Evolutionary conservation across 2,113 vertebrate genomes (phyloP), one percentile per base, ranked within the genome.

Genomic region (Kryptolebias marmoratus): DNA sequence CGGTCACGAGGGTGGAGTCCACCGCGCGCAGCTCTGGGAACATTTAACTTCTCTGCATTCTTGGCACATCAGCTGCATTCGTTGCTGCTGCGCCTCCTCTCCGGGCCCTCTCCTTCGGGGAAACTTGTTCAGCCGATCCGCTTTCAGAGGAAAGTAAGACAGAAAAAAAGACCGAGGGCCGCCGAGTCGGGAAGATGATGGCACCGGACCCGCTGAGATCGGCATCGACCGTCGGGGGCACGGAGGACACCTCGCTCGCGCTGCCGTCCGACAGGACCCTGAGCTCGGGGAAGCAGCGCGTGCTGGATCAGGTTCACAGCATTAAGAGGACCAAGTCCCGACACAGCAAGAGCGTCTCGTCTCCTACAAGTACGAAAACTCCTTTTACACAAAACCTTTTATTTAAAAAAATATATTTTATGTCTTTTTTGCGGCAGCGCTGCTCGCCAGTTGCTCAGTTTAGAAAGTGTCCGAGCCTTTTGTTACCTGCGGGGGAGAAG

Each of bases 231-330:
- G 0, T 14, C 28, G 31, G 30, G 2, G 2, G 5, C n/a, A 16
- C 1, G 15, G 93, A 93, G 30, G 93, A 93, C 86, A 94, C 93
- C n/a, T 94, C 93, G 39, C 91, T 94, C 47, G 91, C 90, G 30
- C n/a, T 93, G 32, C 93, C 93, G 36, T 90, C 90, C 1, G 93
- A 94, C 68, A 16, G 54, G 28, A 79, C 48, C 2, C 68, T 90
- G 79, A 84, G 76, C 78, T 55, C 81, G 1, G 91, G 93, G 7
- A 83, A 87, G 53, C 90, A 82, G 77, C 92, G 93, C 56, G 93
- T 94, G 11, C 82, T 90, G 62, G 76, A 87, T 15, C 93, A 94
- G 42, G 93, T 94, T 27, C 63, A 84, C 77, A 90, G 67, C 74
- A 83, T 94, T 36, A 93, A 92, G 71, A 88, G 93, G 57, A 86